Percentiles rank a stretch among this genome's conserved stretches.
Conservation (phyloP, 2,797 vertebrate species). For the Microchirus variegatus region DNA sequence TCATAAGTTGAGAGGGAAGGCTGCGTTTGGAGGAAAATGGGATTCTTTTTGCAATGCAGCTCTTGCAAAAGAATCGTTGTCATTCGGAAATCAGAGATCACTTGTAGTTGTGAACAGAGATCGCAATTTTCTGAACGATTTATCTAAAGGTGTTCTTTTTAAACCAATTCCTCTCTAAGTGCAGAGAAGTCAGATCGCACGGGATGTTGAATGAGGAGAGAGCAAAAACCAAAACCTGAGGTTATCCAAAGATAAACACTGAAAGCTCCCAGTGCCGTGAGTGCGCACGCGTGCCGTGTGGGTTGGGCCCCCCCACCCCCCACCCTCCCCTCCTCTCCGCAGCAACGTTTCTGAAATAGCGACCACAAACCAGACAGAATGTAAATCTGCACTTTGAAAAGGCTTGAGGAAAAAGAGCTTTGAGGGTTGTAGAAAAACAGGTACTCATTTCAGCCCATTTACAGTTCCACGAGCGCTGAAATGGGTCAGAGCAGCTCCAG, state of each 20-base stretch:
- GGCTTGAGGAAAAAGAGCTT: constrained; percentile 67
- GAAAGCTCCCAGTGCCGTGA: constrained; percentile 48
- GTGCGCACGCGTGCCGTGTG: constrained; percentile 26
- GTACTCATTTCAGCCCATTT: constrained; percentile 79
- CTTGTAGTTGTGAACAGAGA: too few relatives aligned
- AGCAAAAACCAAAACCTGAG: constrained; percentile 70
- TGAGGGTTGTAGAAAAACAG: constrained; percentile 74
- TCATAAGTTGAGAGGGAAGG: too few relatives aligned
- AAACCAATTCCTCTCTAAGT: constrained; percentile 51
- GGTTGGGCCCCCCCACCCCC: constrained; percentile 30
- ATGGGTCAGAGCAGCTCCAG: constrained; percentile 71
- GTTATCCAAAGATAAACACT: constrained; percentile 75
- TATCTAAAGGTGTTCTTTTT: constrained; percentile 35
- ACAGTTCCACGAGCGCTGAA: constrained; percentile 71
- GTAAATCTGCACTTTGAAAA: constrained; percentile 80
- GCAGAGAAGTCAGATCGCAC: constrained; percentile 66
- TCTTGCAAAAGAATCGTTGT: too few relatives aligned
- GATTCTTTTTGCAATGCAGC: too few relatives aligned
- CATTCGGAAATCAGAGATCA: too few relatives aligned
- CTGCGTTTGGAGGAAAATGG: too few relatives aligned
- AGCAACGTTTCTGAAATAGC: constrained; percentile 78
- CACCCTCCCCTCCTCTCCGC: background rate
- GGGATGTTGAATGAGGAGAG: constrained; percentile 66
- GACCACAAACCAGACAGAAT: constrained; percentile 83
- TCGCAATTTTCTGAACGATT: too few relatives aligned